A percentile compares a stretch with the other conserved stretches of the same genome.
These are phyloP conservation scores for Idris sp. DNA, from an alignment of 1,140 invertebrate genomes.

Conservation along the genomic window DNA sequence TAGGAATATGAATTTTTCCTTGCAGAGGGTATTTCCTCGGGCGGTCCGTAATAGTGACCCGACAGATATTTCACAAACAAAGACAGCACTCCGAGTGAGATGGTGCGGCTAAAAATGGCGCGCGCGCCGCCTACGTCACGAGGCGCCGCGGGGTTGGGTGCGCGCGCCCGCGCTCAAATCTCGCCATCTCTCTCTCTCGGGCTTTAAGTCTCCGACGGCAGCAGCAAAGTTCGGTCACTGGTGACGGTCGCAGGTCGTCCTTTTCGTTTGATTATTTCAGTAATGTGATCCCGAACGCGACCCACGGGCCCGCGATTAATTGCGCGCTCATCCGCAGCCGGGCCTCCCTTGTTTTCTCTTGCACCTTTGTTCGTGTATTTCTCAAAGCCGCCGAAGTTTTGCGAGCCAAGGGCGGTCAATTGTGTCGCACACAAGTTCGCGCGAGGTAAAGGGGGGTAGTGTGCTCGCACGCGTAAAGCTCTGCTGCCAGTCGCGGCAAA, in stretches of 20 bases:
- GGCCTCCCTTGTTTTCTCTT: background rate
- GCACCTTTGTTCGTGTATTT: background rate
- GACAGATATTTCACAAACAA: too few species aligned
- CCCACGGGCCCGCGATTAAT: background rate
- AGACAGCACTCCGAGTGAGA: too few species aligned
- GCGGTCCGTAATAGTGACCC: too few species aligned
- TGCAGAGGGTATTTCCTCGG: too few species aligned
- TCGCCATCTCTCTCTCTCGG: slow-evolving; percentile 12
- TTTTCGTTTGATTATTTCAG: background rate
- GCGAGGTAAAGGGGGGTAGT: too few species aligned
- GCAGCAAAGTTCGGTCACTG: slow-evolving; percentile 37
- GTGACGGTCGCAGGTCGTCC: slow-evolving; percentile 6
- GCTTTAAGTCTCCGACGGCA: slow-evolving; percentile 25
- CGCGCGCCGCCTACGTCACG: slow-evolving; percentile 55
- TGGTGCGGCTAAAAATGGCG: slow-evolving; percentile 38
- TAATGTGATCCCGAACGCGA: slow-evolving; percentile 11
- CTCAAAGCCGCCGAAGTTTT: too few species aligned
- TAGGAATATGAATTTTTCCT: too few species aligned
- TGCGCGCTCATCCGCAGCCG: background rate
- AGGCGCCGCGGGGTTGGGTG: slow-evolving; percentile 27
- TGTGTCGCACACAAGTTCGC: too few species aligned
- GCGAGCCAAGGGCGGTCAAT: too few species aligned
- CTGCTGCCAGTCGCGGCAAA: too few species aligned
- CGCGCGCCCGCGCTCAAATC: slow-evolving; percentile 24
- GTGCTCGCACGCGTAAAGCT: too few species aligned